A percentile compares a stretch with the other conserved stretches of the same genome.
Evolutionary conservation across 2,888 invertebrate genomes (phyloP).

Genomic region (Tridacna gigas): DNA sequence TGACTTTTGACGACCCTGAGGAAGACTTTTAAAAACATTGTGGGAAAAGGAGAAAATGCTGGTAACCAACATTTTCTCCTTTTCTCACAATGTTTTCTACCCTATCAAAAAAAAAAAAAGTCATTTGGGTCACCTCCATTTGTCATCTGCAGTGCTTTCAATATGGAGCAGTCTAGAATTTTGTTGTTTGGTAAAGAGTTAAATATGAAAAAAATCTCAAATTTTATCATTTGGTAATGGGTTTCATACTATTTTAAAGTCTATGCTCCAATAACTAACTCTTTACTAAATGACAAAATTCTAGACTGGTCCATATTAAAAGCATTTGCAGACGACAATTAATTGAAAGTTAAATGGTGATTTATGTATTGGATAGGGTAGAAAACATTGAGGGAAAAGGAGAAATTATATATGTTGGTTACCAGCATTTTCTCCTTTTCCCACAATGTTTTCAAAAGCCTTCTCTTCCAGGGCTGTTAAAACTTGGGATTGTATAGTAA

Average conservation of each 20-base stretch:
- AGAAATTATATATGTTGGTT: constrained; percentile 6
- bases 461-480: background rate
- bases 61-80: background rate
- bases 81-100: constrained; percentile 6
- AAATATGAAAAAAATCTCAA: too few species aligned
- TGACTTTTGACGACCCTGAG: background rate
- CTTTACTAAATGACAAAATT: background rate
- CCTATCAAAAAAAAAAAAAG: too few species aligned
- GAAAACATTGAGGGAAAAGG: constrained; percentile 5
- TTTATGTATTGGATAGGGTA: background rate
- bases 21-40: background rate
- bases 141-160: too few species aligned
- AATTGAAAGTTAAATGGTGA: background rate
- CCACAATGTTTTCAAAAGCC: background rate
- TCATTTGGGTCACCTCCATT: too few species aligned
- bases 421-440: constrained; percentile 6
- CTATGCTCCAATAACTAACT: background rate
- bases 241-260: background rate
- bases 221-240: background rate
- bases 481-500: background rate
- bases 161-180: too few species aligned
- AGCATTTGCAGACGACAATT: background rate
- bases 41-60: constrained; percentile 7
- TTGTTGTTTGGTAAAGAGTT: too few species aligned
- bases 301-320: background rate